These are phyloP conservation scores for Tachina fera DNA, from an alignment of 2,888 invertebrate genomes.

Conservation along the genomic window DNA sequence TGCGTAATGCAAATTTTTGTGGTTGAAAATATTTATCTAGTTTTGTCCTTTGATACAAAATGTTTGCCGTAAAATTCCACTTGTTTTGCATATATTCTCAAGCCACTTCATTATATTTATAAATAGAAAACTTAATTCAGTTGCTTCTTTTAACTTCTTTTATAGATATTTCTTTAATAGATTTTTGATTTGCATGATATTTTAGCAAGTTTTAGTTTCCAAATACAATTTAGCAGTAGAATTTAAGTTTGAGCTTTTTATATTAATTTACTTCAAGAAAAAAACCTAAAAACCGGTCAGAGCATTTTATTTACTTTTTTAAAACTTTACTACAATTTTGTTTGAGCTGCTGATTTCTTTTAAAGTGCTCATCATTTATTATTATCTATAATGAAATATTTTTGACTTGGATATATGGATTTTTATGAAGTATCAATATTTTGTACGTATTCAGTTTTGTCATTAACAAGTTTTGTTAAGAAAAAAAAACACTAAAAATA, in stretches of 20 bases:
- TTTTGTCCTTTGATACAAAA: not conserved
- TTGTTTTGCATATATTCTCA: conserved; percentile 3
- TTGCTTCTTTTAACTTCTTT: conserved; percentile 27
- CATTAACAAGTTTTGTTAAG: conserved; percentile 23
- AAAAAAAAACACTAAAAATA: conserved; percentile 4
- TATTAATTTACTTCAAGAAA: conserved; percentile 6
- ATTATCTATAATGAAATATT: conserved; percentile 18
- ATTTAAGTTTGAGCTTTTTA: conserved; percentile 16
- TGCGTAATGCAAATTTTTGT: not conserved
- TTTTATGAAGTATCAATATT: not conserved
- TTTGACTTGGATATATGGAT: not conserved
- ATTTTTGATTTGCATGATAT: conserved; percentile 34
- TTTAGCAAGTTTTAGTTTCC: conserved; percentile 37
- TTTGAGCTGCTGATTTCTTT: conserved; percentile 15
- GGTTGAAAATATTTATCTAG: not conserved
- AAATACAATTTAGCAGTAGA: conserved; percentile 12
- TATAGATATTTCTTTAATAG: not conserved
- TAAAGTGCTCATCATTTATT: conserved; percentile 31
- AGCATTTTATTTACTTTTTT: conserved; percentile 13
- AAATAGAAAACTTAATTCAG: conserved; percentile 20
- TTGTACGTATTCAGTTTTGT: conserved; percentile 12
- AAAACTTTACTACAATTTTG: conserved; percentile 27
- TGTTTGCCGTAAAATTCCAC: not conserved
- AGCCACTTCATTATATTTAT: conserved; percentile 17
- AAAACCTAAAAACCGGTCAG: conserved; percentile 34